Evolutionary conservation across 2,113 vertebrate species (phyloP).

Genomic region (Nerophis ophidion): DNA sequence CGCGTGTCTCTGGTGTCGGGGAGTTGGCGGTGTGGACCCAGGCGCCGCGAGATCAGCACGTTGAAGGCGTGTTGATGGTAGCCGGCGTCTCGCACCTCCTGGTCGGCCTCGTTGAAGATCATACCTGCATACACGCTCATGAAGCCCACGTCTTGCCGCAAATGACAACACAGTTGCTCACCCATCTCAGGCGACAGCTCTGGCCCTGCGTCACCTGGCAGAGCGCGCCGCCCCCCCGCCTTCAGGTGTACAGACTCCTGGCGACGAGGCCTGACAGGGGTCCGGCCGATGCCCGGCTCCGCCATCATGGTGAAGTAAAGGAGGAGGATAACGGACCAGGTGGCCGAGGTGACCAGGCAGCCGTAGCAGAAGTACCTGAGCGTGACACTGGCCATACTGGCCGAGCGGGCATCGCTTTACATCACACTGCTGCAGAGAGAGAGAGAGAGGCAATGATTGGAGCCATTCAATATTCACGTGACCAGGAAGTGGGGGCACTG

Average conservation of each 20-base stretch:
- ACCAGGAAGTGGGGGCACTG: no score
- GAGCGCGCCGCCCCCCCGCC: conserved; percentile 28
- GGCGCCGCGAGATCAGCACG: conserved; percentile 89
- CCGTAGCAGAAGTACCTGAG: conserved; percentile 96
- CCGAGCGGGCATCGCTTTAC: conserved; percentile 77
- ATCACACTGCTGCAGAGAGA: conserved; percentile 33
- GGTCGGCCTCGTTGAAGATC: conserved; percentile 90
- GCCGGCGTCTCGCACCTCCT: conserved; percentile 85
- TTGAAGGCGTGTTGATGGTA: conserved; percentile 98
- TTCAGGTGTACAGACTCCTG: conserved; percentile 37
- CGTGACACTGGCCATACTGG: conserved; percentile 89
- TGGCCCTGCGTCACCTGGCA: conserved; percentile 46
- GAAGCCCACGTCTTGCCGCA: background rate
- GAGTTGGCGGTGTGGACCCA: conserved; percentile 83
- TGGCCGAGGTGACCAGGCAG: conserved; percentile 88
- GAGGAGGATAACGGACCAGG: conserved; percentile 91
- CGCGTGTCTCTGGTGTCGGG: conserved; percentile 85
- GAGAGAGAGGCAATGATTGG: background rate
- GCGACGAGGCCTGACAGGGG: conserved; percentile 76
- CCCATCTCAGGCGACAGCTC: conserved; percentile 88
- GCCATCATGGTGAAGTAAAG: conserved; percentile 90
- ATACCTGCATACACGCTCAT: conserved; percentile 73
- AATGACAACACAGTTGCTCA: conserved; percentile 54
- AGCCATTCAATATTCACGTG: no score
- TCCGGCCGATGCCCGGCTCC: conserved; percentile 75